Conservation (phyloP, 2,888 invertebrate species). For the Agonopterix arenella region DNA sequence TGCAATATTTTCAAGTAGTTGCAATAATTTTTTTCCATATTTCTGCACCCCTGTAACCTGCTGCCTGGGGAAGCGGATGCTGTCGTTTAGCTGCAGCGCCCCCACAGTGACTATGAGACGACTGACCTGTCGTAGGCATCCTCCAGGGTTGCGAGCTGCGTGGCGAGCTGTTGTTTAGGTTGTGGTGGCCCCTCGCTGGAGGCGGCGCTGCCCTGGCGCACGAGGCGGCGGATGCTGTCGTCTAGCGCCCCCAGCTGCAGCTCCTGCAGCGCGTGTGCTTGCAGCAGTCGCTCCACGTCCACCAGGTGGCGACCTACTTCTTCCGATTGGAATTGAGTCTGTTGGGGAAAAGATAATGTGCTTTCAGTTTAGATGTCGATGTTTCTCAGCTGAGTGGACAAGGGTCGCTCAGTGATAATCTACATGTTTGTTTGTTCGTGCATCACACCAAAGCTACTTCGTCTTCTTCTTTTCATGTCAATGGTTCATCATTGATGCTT, state of each 20-base stretch:
- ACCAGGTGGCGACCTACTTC: constrained; percentile 96
- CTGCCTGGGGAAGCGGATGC: no score
- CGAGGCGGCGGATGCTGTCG: constrained; percentile 88
- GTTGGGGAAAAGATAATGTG: constrained; percentile 5
- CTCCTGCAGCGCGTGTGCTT: constrained; percentile 95
- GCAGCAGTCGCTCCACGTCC: constrained; percentile 95
- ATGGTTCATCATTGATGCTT: no score
- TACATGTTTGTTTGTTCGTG: no score
- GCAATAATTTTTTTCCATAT: no score
- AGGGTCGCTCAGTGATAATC: no score
- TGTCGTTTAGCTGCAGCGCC: no score
- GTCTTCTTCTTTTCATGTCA: no score
- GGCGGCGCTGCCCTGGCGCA: constrained; percentile 59
- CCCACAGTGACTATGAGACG: no score
- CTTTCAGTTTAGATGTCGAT: background rate
- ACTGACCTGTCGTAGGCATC: constrained; percentile 84
- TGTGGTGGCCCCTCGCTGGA: constrained; percentile 75
- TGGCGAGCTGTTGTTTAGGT: constrained; percentile 82
- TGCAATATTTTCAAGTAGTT: no score
- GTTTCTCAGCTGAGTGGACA: no score
- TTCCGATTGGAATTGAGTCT: constrained; percentile 85
- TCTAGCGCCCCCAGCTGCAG: constrained; percentile 93
- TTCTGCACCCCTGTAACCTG: no score
- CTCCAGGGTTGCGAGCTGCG: constrained; percentile 87
- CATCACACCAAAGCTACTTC: no score